These are phyloP conservation scores for Drosophila suboccidentalis DNA, from an alignment of 2,888 invertebrate species.

Conservation along the genomic window DNA sequence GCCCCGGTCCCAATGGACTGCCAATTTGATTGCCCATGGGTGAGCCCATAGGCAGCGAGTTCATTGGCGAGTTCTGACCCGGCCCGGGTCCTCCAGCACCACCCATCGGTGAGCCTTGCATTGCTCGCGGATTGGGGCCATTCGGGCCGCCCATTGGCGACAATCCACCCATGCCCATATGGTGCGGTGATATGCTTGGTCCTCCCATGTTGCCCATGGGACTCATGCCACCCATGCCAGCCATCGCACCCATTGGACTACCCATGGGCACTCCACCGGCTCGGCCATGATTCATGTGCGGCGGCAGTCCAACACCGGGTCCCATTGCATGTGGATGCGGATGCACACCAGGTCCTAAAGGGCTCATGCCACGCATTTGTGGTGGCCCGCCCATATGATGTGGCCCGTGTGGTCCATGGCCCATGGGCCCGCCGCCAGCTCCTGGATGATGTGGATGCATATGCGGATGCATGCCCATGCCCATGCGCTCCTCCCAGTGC, in stretches of 20 bases:
- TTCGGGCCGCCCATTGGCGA: conserved; percentile 87
- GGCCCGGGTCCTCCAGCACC: conserved; percentile 88
- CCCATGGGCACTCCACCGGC: conserved; percentile 84
- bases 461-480: conserved; percentile 87
- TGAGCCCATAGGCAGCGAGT: conserved; percentile 90
- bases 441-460: conserved; percentile 90
- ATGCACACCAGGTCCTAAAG: conserved; percentile 79
- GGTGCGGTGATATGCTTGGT: conserved; percentile 85
- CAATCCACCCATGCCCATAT: conserved; percentile 86
- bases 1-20: conserved; percentile 69
- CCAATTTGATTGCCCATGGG: conserved; percentile 90
- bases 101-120: conserved; percentile 88
- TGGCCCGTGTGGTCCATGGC: conserved; percentile 64
- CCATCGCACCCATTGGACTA: conserved; percentile 87
- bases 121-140: conserved; percentile 87
- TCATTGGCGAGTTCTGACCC: conserved; percentile 89
- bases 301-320: conserved; percentile 83
- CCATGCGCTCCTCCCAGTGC: conserved; percentile 86
- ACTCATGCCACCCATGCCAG: conserved; percentile 86
- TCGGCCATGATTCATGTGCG: conserved; percentile 84
- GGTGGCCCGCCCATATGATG: conserved; percentile 87
- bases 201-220: conserved; percentile 87
- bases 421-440: conserved; percentile 87
- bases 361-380: conserved; percentile 86
- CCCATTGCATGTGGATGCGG: conserved; percentile 80